Evolutionary conservation across 2,888 invertebrate species (phyloP), one percentile per base, ranked within the genome.

Genomic region (Melanchra persicariae): DNA sequence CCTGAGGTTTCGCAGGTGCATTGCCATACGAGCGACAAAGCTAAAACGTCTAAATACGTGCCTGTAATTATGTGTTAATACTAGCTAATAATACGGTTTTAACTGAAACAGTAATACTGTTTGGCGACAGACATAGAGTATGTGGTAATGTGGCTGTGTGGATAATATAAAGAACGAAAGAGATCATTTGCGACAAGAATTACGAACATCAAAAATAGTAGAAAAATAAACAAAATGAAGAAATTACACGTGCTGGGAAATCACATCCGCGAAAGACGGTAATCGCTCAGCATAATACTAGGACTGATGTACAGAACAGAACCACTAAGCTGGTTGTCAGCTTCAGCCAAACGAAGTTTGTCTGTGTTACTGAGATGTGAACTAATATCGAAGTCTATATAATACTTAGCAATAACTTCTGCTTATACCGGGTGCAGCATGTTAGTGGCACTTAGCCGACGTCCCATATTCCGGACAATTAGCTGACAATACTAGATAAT

Each of bases 401-500:
- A n/a, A n/a, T n/a, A n/a, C n/a, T n/a, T n/a, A n/a, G n/a, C 9
- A 17, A 37, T 22, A 4, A 9, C 10, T 24, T 40, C 17, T 65
- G 51, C 60, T 62, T 43, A 74, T 26, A 43, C 62, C 19, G 12
- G 7, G n/a, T 47, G 57, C 67, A 60, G 77, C 71, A 61, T 62
- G 66, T 40, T 43, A 63, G 47, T 73, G 57, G n/a, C 55, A 66
- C 63, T 69, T 61, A 49, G 26, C 22, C 40, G 64, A 17, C 55
- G 79, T 73, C 49, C 70, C 47, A 83, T 69, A 73, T 79, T 70
- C 66, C 26, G 52, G 26, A 24, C 68, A 79, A 82, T 85, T 82
- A 83, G 64, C 64, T 61, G 70, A 71, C 74, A 77, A 83, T 81
- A 80, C 55, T 24, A 72, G 83, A 72, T 83, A 82, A 81, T 84